Percentiles rank a stretch among this genome's conserved stretches.
These are phyloP conservation scores for Dascyllus trimaculatus DNA, from an alignment of 2,113 vertebrate genomes.

Conservation along the genomic window DNA sequence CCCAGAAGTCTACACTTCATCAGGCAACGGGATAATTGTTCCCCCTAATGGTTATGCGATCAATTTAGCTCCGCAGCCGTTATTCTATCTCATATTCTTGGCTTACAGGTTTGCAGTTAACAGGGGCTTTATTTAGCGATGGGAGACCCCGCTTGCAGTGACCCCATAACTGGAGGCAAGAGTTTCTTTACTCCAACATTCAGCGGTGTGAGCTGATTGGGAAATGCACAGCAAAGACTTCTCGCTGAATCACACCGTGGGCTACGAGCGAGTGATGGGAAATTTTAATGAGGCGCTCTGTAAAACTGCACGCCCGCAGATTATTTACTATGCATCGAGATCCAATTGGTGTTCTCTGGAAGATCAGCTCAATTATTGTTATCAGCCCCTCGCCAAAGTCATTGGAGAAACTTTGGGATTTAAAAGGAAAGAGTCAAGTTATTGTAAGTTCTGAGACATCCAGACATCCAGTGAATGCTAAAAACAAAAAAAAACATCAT, in stretches of 20 bases:
- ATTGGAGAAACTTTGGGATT: constrained; percentile 42
- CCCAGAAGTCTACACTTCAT: constrained; percentile 60
- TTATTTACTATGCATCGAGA: constrained; percentile 48
- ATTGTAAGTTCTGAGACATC: constrained; percentile 11
- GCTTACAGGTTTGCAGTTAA: constrained; percentile 42
- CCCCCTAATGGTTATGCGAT: constrained; percentile 50
- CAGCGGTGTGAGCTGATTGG: constrained; percentile 57
- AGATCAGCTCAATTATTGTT: constrained; percentile 51
- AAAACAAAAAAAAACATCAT: constrained; percentile 11
- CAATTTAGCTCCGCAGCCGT: constrained; percentile 49
- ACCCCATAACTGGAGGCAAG: constrained; percentile 46
- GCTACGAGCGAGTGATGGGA: constrained; percentile 56
- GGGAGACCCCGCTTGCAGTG: constrained; percentile 38
- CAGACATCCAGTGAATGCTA: constrained; percentile 17
- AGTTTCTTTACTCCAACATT: constrained; percentile 45
- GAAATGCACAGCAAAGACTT: constrained; percentile 55
- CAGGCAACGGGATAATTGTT: constrained; percentile 60
- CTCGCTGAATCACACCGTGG: constrained; percentile 54
- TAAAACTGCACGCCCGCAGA: constrained; percentile 36
- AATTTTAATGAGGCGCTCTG: constrained; percentile 68
- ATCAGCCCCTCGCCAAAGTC: constrained; percentile 14
- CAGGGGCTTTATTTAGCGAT: constrained; percentile 40
- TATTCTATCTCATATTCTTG: constrained; percentile 45
- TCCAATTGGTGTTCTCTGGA: constrained; percentile 37
- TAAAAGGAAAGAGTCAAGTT: constrained; percentile 15